Base-by-base conservation (phyloP, 2,113 vertebrate genomes). In the Salvelinus sp. region DNA sequence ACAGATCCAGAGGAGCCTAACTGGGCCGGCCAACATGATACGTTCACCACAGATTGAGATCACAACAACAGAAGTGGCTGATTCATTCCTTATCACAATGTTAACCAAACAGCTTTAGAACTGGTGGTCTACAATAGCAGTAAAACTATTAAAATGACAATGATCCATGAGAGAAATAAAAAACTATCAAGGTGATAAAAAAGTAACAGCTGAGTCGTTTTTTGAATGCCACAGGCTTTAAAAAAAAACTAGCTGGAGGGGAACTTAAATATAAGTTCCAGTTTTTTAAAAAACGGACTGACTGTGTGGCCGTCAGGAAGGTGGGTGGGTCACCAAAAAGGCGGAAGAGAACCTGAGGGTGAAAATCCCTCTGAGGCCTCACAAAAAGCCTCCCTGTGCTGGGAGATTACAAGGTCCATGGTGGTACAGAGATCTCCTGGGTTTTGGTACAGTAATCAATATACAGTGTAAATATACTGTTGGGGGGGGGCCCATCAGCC, bases 211-310 rank as follows among this genome's bases (percentile, higher is more conserved):
- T 84, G 88, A 89, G 81, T 64, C 3, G 47, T 75, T 22, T 22
- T 60, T 22, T 65, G 47, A 58, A 83, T 76, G 70, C 72, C 22
- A 73, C 77, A 64, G 9, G 90, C 87, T 86, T 85, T 88, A 44
- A 83, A 92, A 88, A n/a, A 92, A 88, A 93, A 92, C 79, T 82
- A 68, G 58, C 44, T 18, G 12, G 14, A 54, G 48, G 13, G 16
- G 16, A 54, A 54, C 48, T 82, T 92, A 93, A 95, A 95, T 94
- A 44, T 10, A 44, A 44, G 38, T 44, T 44, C 38, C 95, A 97
- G 95, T 96, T 95, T 94, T 93, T 93, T n/a, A n/a, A 93, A 95
- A 93, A 90, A 95, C 91, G 93, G 93, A 95, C 92, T 90, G 91
- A 94, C n/a, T 92, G 69, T 58, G 79, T 76, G 78, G 74, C 79